These are phyloP conservation scores for Thinocorus orbignyianus DNA, from an alignment of 2,113 vertebrate species.

Conservation along the genomic window DNA sequence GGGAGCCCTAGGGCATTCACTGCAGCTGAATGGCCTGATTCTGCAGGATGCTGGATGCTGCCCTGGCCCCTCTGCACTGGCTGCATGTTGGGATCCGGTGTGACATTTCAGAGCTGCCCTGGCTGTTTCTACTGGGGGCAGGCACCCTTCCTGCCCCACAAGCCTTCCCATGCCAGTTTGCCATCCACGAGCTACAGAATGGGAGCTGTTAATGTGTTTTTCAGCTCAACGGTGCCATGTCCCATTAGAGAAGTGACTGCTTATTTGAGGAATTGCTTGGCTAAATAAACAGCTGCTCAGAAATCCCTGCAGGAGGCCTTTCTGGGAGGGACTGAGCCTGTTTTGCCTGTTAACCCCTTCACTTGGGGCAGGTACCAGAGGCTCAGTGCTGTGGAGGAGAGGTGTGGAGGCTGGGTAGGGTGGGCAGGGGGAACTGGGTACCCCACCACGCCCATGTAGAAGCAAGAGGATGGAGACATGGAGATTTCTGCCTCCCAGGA, in stretches of 20 bases:
- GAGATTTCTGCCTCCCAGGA: background rate
- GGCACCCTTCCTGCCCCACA: background rate
- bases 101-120: background rate
- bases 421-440: background rate
- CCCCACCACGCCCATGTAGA: background rate
- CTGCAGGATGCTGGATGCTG: background rate
- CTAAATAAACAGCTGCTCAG: constrained; percentile 29
- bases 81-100: background rate
- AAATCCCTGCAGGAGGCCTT: constrained; percentile 11
- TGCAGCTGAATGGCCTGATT: background rate
- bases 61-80: background rate
- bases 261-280: constrained; percentile 14
- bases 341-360: constrained; percentile 5
- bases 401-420: fast-evolving
- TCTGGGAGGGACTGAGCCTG: background rate
- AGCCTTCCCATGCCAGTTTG: background rate
- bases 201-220: background rate
- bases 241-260: constrained; percentile 29
- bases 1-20: background rate
- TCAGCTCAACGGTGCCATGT: background rate
- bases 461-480: background rate
- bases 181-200: background rate
- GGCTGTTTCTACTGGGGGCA: background rate
- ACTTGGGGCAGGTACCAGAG: background rate
- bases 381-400: fast-evolving